Percentiles rank a stretch among this genome's conserved stretches.
Conservation (phyloP, 2,888 invertebrate genomes). For the Leptinotarsa rubiginosa region DNA sequence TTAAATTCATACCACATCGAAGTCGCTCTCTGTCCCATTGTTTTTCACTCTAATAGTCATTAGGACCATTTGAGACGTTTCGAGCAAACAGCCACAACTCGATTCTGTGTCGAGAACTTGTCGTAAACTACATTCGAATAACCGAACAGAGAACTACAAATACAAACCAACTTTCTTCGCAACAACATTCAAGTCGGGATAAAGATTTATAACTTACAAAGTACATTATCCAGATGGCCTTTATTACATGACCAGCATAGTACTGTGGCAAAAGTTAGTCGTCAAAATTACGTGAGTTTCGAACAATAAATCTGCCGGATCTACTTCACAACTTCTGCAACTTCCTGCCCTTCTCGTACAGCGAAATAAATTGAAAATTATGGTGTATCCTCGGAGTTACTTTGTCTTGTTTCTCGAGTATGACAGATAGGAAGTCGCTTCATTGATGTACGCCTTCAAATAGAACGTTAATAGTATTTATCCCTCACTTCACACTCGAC, state of each 20-base stretch:
- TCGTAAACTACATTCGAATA: conserved; percentile 18
- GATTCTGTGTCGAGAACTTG: neutral
- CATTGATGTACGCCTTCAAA: neutral
- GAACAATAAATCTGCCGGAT: conserved; percentile 47
- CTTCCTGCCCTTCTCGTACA: conserved; percentile 20
- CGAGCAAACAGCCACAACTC: conserved; percentile 2
- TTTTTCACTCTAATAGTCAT: neutral
- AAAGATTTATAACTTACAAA: conserved; percentile 52
- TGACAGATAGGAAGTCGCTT: conserved; percentile 4
- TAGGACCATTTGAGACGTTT: neutral
- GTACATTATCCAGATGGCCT: conserved; percentile 53
- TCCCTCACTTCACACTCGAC: neutral
- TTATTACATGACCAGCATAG: conserved; percentile 51
- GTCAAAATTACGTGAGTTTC: conserved; percentile 49
- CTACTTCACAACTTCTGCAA: conserved; percentile 33
- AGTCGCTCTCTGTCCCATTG: neutral
- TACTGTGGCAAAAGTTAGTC: conserved; percentile 41
- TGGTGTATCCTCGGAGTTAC: neutral
- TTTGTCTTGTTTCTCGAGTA: conserved; percentile 5
- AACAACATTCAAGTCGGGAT: conserved; percentile 34
- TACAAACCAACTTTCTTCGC: conserved; percentile 21
- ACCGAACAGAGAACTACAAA: conserved; percentile 18
- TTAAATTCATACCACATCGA: neutral
- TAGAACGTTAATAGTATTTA: neutral
- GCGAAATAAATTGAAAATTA: conserved; percentile 14